Evolutionary conservation across 2,113 vertebrate genomes (phyloP).

Genomic region (Eudyptes chrysolophus): DNA sequence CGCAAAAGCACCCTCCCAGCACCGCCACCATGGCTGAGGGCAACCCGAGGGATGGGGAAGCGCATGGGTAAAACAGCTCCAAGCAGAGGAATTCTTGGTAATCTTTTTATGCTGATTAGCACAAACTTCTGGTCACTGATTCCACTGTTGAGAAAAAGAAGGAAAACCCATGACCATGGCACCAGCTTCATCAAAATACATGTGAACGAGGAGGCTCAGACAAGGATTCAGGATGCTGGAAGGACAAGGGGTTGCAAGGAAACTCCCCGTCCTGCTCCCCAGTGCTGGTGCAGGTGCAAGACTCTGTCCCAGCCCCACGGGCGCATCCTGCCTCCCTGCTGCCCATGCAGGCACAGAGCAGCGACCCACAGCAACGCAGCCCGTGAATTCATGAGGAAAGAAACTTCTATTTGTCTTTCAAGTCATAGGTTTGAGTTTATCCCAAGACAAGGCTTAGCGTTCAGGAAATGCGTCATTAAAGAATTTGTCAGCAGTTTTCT

Average conservation of each 20-base stretch:
- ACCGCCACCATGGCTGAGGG: rapidly evolving
- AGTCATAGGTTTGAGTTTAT: background rate
- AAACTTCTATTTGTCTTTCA: background rate
- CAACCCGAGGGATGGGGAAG: background rate
- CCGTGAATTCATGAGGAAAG: rapidly evolving
- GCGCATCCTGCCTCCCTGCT: background rate
- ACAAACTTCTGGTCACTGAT: background rate
- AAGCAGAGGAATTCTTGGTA: background rate
- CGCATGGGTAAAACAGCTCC: background rate
- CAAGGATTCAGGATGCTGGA: background rate
- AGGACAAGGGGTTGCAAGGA: background rate
- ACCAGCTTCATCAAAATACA: background rate
- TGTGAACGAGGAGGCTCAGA: background rate
- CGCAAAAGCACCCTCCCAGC: background rate
- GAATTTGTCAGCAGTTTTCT: background rate
- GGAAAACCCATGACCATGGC: rapidly evolving
- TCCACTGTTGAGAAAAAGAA: background rate
- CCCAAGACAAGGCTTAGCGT: background rate
- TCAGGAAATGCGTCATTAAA: background rate
- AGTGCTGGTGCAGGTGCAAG: background rate
- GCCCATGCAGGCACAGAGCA: background rate
- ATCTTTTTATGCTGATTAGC: background rate
- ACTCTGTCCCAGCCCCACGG: background rate
- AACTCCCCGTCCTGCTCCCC: background rate
- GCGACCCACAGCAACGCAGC: background rate